A percentile compares a stretch with the other conserved stretches of the same genome.
Conservation (phyloP, 2,888 invertebrate species). For the Eustalomyia histrio region DNA sequence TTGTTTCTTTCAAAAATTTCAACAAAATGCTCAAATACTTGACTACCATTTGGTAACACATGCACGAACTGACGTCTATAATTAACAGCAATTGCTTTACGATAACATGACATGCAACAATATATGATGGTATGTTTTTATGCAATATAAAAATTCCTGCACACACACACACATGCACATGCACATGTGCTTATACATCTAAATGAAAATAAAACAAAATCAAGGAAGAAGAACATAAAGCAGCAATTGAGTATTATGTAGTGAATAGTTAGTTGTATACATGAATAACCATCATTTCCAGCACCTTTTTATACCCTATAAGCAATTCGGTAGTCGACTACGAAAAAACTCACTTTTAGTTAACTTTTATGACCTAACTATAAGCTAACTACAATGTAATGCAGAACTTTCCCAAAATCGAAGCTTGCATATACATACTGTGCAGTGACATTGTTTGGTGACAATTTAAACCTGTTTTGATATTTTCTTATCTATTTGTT, state of each 20-base stretch:
- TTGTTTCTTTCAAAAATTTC: constrained; percentile 16
- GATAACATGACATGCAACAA: constrained; percentile 66
- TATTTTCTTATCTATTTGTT: too few species aligned
- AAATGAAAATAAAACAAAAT: constrained; percentile 5
- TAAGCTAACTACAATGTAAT: too few species aligned
- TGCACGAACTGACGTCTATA: constrained; percentile 67
- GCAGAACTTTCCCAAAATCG: too few species aligned
- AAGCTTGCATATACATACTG: too few species aligned
- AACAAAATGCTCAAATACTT: constrained; percentile 65
- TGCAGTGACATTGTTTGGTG: too few species aligned
- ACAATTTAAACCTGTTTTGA: too few species aligned
- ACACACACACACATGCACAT: constrained; percentile 14
- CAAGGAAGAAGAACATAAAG: neutral
- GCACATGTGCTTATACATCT: neutral
- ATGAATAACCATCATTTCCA: constrained; percentile 55
- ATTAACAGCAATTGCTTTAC: constrained; percentile 67
- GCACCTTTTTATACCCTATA: constrained; percentile 54
- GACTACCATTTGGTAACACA: constrained; percentile 63
- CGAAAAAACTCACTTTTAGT: too few species aligned
- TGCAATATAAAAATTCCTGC: constrained; percentile 5
- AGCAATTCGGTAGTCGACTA: too few species aligned
- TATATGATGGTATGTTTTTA: constrained; percentile 32
- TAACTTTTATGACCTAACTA: too few species aligned
- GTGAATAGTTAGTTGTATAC: constrained; percentile 34
- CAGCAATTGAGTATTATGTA: constrained; percentile 46